Evolutionary conservation across 1,140 invertebrate species (phyloP).

Genomic region (Sesamia nonagrioides): DNA sequence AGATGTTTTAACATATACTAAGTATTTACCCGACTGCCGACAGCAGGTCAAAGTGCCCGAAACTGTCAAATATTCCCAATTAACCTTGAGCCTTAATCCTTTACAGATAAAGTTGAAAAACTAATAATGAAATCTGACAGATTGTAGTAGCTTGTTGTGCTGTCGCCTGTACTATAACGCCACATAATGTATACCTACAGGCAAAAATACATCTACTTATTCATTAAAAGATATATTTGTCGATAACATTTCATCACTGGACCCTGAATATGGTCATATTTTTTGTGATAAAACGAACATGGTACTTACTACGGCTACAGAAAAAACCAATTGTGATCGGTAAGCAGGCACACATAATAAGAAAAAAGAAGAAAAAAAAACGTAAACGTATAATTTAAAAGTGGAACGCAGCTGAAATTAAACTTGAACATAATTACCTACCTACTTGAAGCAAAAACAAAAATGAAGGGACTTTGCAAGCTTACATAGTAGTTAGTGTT

Average conservation of each 20-base stretch:
- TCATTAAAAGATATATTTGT: neutral
- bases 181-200: no score
- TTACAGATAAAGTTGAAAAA: no score
- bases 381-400: neutral
- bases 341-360: neutral
- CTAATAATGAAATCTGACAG: no score
- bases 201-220: neutral
- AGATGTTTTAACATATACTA: neutral
- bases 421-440: neutral
- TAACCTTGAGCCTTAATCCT: no score
- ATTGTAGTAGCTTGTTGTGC: no score
- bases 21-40: neutral
- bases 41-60: no score
- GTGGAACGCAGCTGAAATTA: neutral
- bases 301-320: neutral
- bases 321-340: neutral
- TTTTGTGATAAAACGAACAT: neutral
- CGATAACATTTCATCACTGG: neutral
- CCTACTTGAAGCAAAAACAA: neutral
- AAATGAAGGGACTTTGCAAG: neutral
- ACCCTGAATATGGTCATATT: neutral
- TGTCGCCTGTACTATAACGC: no score
- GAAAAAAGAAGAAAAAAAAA: neutral
- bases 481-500: neutral
- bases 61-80: no score